phyloP scores from a whole-genome alignment of 2,888 invertebrate species.

The Mechanitis messenoides region DNA sequence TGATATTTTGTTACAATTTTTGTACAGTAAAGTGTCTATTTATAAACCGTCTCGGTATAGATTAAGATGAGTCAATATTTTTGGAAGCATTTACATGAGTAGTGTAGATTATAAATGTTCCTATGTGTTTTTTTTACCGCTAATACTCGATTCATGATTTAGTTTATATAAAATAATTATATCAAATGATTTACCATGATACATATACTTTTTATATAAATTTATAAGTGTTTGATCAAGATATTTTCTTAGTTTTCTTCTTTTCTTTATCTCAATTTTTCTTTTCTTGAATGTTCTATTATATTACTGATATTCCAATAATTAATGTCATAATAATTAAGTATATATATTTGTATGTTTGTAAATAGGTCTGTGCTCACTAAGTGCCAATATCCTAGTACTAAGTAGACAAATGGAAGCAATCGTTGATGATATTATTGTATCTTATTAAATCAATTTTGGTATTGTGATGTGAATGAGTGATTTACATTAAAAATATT shows the following conservation, averaged over 20 bases:
- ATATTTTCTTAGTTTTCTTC: too few relatives aligned
- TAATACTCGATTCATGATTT: not conserved
- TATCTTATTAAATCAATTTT: constrained; percentile 35
- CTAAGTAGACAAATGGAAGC: constrained; percentile 53
- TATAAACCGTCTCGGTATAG: constrained; percentile 5
- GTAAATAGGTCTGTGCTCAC: constrained; percentile 61
- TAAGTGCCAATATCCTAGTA: constrained; percentile 65
- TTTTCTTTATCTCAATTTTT: too few relatives aligned
- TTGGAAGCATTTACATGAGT: constrained; percentile 34
- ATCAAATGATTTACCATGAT: too few relatives aligned
- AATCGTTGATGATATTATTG: constrained; percentile 39
- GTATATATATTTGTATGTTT: constrained; percentile 29
- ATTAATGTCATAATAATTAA: constrained; percentile 35
- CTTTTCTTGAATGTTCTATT: too few relatives aligned
- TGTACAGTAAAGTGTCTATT: constrained; percentile 7
- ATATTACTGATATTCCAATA: constrained; percentile 17
- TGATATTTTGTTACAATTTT: not conserved
- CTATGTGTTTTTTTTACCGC: constrained; percentile 15
- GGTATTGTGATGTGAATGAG: constrained; percentile 16
- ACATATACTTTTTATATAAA: too few relatives aligned
- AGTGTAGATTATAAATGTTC: constrained; percentile 24
- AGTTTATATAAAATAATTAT: not conserved
- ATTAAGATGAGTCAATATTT: constrained; percentile 20
- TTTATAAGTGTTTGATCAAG: too few relatives aligned
- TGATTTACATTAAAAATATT: not conserved